These are phyloP conservation scores for Aleiodes alternator DNA, from an alignment of 2,888 invertebrate species.

Conservation along the genomic window DNA sequence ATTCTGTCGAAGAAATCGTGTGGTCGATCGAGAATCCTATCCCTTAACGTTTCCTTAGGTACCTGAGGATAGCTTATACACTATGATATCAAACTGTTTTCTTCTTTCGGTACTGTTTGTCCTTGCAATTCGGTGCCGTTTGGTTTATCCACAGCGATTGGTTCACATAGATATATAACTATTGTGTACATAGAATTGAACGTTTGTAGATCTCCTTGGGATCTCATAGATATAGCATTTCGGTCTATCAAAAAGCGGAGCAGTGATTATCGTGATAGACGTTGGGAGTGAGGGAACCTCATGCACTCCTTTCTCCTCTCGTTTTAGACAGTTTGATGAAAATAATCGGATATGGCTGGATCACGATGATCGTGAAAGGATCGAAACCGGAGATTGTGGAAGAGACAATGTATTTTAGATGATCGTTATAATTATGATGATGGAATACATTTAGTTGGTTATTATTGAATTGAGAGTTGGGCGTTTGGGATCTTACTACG, in stretches of 20 bases:
- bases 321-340: conserved; percentile 11
- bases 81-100: conserved; percentile 7
- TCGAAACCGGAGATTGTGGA: background rate
- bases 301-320: conserved; percentile 2
- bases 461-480: too few species aligned
- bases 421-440: too few species aligned
- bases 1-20: conserved; percentile 46
- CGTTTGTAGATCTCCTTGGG: background rate
- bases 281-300: conserved; percentile 15
- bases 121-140: conserved; percentile 32
- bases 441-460: too few species aligned
- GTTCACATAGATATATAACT: conserved; percentile 8
- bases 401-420: background rate
- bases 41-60: too few species aligned
- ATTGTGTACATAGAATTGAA: background rate
- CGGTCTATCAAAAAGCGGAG: background rate
- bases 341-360: conserved; percentile 17
- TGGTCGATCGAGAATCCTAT: conserved; percentile 41
- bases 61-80: background rate
- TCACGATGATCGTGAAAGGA: background rate
- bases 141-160: background rate
- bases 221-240: background rate
- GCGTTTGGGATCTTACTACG: too few species aligned
- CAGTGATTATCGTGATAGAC: conserved; percentile 30
- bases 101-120: conserved; percentile 38